Evolutionary conservation across 2,797 vertebrate species (phyloP).

Genomic region (Pipistrellus nathusii): DNA sequence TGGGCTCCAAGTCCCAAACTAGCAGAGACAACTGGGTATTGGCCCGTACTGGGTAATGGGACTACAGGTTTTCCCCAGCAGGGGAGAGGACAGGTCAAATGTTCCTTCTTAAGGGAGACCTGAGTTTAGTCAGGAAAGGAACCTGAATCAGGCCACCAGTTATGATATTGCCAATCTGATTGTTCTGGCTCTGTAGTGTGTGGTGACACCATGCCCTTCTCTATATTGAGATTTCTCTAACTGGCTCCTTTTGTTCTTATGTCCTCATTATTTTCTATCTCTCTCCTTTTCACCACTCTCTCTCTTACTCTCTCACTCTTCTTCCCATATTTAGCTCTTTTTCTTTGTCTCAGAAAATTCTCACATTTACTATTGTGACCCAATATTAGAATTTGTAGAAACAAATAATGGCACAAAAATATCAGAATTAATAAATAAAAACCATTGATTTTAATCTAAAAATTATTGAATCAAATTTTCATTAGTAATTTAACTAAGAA

Average conservation of each 20-base stretch:
- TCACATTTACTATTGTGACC: background rate
- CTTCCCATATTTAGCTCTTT: background rate
- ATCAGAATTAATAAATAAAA: background rate
- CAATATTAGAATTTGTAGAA: slow-evolving; percentile 7
- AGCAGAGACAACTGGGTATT: background rate
- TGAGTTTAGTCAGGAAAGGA: background rate
- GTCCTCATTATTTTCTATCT: background rate
- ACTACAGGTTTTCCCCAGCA: background rate
- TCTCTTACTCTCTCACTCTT: background rate
- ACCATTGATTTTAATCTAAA: background rate
- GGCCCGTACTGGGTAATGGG: background rate
- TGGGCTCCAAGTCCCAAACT: background rate
- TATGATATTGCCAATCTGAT: background rate
- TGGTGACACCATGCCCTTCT: background rate
- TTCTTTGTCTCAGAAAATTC: background rate
- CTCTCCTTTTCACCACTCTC: background rate
- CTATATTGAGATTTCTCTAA: background rate
- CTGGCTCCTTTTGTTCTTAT: background rate
- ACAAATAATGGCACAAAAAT: slow-evolving; percentile 9
- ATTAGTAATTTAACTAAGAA: slow-evolving; percentile 20
- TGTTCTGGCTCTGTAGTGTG: background rate
- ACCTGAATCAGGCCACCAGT: background rate
- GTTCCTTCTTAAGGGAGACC: background rate
- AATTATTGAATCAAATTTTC: background rate
- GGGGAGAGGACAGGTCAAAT: background rate